These are phyloP conservation scores for Oreochromis aureus DNA, from an alignment of 2,113 vertebrate genomes.

Conservation along the genomic window DNA sequence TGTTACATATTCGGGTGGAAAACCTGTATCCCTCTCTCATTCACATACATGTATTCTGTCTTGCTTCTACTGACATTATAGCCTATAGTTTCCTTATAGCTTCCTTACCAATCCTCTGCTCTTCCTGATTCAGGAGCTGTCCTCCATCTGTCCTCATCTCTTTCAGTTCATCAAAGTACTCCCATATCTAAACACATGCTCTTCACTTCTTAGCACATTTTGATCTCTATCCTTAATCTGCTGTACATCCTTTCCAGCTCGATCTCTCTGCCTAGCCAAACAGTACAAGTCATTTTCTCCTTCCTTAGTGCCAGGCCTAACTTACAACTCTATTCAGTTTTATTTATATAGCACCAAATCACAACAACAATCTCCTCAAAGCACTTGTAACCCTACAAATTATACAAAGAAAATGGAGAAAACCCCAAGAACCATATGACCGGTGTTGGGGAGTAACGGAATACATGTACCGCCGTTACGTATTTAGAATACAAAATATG, in stretches of 20 bases:
- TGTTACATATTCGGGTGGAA: not conserved
- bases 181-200: not conserved
- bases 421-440: not conserved
- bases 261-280: not conserved
- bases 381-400: not conserved
- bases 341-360: not conserved
- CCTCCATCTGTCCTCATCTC: not conserved
- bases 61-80: not conserved
- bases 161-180: not conserved
- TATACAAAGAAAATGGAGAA: not conserved
- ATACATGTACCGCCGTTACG: no score
- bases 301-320: rapidly evolving
- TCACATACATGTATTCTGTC: rapidly evolving
- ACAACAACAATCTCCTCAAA: not conserved
- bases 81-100: not conserved
- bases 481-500: no score
- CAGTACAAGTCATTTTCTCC: not conserved
- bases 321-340: not conserved
- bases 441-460: no score
- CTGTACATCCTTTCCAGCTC: not conserved
- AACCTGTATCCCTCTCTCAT: not conserved
- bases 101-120: not conserved
- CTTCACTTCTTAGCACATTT: not conserved
- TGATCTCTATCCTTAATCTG: not conserved
- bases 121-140: not conserved